These are phyloP conservation scores for Troides helena DNA, from an alignment of 2,888 invertebrate genomes.

Conservation along the genomic window DNA sequence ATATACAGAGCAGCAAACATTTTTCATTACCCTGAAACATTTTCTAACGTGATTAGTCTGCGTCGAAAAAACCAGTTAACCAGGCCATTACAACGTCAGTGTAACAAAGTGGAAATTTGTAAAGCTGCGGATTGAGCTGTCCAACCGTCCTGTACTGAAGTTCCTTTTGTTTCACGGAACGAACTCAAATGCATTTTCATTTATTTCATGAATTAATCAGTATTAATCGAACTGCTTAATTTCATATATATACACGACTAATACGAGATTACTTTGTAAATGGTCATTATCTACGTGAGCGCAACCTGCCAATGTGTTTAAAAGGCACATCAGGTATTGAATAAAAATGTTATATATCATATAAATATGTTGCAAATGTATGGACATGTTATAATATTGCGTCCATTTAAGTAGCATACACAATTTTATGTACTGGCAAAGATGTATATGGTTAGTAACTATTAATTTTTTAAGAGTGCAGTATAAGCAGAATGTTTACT, in stretches of 20 bases:
- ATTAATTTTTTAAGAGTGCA: neutral
- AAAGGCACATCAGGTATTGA: too few species aligned
- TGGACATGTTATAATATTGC: too few species aligned
- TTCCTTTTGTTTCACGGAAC: neutral
- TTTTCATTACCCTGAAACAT: conserved; percentile 4
- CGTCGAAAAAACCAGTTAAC: conserved; percentile 12
- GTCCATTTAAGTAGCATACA: neutral
- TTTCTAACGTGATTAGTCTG: conserved; percentile 3
- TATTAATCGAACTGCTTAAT: too few species aligned
- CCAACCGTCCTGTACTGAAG: neutral
- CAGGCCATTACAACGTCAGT: conserved; percentile 11
- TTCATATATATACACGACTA: too few species aligned
- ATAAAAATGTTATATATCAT: too few species aligned
- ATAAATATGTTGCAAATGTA: too few species aligned
- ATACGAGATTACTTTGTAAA: too few species aligned
- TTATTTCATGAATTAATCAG: too few species aligned
- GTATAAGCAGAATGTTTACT: conserved; percentile 12
- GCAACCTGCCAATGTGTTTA: too few species aligned
- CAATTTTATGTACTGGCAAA: neutral
- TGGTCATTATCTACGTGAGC: too few species aligned
- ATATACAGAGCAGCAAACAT: neutral
- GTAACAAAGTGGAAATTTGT: conserved; percentile 19
- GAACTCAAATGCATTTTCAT: neutral
- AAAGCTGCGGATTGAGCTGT: conserved; percentile 18
- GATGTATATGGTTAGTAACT: neutral